Conservation (phyloP, 2,797 vertebrate genomes). For the Acrossocheilus fasciatus region DNA sequence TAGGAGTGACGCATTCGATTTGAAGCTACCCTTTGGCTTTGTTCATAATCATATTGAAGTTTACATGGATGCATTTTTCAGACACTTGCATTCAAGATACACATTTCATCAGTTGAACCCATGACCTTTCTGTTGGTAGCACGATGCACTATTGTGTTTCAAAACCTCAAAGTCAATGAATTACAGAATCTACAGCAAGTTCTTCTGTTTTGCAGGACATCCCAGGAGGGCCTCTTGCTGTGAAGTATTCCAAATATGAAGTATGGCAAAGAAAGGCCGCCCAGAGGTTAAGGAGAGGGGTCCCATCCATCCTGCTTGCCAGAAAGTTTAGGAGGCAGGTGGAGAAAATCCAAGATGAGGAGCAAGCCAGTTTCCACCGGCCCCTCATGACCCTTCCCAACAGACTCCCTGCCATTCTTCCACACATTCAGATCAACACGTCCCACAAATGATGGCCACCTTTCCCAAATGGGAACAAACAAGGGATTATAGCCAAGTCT, state of each 20-base stretch:
- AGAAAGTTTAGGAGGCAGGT: conserved; percentile 77
- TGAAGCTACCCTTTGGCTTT: neutral
- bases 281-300: conserved; percentile 83
- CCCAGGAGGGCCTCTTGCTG: conserved; percentile 78
- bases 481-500: conserved; percentile 75
- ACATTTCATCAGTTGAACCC: neutral
- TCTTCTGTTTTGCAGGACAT: conserved; percentile 75
- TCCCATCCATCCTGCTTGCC: conserved; percentile 78
- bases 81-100: neutral
- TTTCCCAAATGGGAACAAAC: conserved; percentile 15
- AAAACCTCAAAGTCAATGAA: neutral
- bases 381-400: conserved; percentile 76
- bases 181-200: conserved; percentile 2
- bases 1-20: neutral
- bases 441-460: conserved; percentile 61
- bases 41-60: neutral
- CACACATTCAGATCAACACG: conserved; percentile 51
- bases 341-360: conserved; percentile 75
- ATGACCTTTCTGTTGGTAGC: neutral
- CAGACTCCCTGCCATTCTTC: conserved; percentile 67
- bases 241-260: conserved; percentile 82
- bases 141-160: neutral
- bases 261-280: conserved; percentile 82
- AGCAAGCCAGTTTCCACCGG: conserved; percentile 76
- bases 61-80: neutral